Evolutionary conservation across 2,888 invertebrate species (phyloP).

Genomic region (Kryphioiulus occultus): DNA sequence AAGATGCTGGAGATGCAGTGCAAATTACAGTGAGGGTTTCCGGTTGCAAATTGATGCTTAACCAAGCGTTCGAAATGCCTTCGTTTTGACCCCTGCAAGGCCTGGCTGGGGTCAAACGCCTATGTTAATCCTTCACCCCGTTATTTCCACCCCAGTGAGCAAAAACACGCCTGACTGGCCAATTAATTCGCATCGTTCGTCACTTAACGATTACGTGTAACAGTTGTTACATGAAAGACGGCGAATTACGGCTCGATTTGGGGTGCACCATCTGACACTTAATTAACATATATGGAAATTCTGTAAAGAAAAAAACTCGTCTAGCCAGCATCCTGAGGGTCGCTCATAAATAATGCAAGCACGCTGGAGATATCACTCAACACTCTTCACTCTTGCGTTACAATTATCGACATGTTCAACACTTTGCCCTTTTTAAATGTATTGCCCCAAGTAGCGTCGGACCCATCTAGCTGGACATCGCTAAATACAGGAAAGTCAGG

Average conservation of each 20-base stretch:
- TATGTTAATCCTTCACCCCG: background rate
- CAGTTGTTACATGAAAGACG: slow-evolving; percentile 26
- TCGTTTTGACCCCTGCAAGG: background rate
- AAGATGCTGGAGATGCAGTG: background rate
- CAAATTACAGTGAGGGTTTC: background rate
- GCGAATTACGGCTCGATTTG: background rate
- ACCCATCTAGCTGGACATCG: no score
- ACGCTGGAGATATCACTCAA: background rate
- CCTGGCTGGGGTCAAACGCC: background rate
- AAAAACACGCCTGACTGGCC: background rate
- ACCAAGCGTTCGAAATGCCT: background rate
- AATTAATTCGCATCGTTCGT: slow-evolving; percentile 12
- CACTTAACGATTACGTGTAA: background rate
- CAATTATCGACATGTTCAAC: no score
- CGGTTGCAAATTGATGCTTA: background rate
- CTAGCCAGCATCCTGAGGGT: background rate
- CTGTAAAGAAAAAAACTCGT: background rate
- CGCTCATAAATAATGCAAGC: background rate
- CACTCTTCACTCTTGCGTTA: background rate
- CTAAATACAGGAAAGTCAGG: no score
- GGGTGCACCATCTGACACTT: background rate
- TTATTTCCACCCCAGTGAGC: background rate
- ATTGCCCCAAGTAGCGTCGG: no score
- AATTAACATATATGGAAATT: background rate
- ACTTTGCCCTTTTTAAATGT: no score